Percentiles rank a stretch among this genome's conserved stretches.
Evolutionary conservation across 2,888 invertebrate species (phyloP).

Genomic region (Leucophenga montana): DNA sequence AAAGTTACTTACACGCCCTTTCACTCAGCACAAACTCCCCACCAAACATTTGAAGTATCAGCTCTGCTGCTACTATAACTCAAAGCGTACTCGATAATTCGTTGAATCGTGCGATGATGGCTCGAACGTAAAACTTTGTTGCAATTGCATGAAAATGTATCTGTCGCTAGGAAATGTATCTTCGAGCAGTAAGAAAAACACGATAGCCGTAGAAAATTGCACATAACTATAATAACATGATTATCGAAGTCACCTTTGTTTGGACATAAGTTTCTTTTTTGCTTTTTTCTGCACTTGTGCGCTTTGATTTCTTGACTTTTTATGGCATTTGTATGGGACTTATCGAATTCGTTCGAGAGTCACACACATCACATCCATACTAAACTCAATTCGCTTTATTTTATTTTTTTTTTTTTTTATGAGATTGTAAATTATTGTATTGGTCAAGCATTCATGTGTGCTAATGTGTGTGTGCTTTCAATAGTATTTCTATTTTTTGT

Average conservation of each 20-base stretch:
- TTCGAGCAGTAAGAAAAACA: no score
- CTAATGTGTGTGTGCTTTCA: neutral
- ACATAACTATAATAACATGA: constrained; percentile 63
- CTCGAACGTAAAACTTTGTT: neutral
- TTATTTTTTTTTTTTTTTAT: constrained; percentile 3
- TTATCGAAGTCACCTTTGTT: constrained; percentile 65
- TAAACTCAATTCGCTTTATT: neutral
- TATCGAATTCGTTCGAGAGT: no score
- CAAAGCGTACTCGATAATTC: neutral
- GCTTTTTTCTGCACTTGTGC: neutral
- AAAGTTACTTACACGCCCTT: neutral
- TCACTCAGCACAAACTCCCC: neutral
- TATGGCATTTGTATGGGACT: constrained; percentile 34
- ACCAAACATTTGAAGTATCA: neutral
- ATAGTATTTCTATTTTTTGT: constrained; percentile 11
- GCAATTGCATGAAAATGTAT: constrained; percentile 1
- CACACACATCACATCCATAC: no score
- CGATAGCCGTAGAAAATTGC: constrained; percentile 54
- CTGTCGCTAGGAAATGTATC: constrained; percentile 20
- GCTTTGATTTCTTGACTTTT: constrained; percentile 17
- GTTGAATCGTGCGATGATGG: neutral
- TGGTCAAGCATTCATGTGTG: constrained; percentile 37
- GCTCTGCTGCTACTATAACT: constrained; percentile 57
- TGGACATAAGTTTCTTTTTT: constrained; percentile 6
- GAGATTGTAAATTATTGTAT: constrained; percentile 36